Evolutionary conservation across 2,888 invertebrate species (phyloP).

Genomic region (Rhyacophila evoluta): DNA sequence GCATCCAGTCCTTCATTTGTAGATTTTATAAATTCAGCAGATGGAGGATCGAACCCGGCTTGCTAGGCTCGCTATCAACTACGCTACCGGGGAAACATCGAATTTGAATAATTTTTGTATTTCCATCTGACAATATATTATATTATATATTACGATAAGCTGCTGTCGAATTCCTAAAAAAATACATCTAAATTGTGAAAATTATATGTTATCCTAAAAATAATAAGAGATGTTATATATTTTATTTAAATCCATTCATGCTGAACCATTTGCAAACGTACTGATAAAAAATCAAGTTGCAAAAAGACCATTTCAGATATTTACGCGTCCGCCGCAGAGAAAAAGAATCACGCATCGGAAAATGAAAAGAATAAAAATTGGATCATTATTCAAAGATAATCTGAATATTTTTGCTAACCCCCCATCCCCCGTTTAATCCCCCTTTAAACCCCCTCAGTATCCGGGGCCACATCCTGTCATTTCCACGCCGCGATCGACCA

Average conservation of each 20-base stretch:
- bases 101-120: too few relatives aligned
- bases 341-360: slow-evolving; percentile 51
- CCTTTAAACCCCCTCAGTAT: not conserved
- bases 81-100: too few relatives aligned
- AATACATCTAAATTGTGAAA: too few relatives aligned
- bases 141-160: too few relatives aligned
- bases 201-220: too few relatives aligned
- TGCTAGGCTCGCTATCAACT: too few relatives aligned
- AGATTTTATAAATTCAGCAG: too few relatives aligned
- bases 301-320: slow-evolving; percentile 8
- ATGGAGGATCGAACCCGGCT: too few relatives aligned
- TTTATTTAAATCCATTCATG: not conserved
- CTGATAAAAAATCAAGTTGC: not conserved
- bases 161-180: too few relatives aligned
- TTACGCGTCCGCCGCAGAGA: slow-evolving; percentile 9
- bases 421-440: slow-evolving; percentile 31
- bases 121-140: too few relatives aligned
- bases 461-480: slow-evolving; percentile 52
- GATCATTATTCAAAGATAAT: slow-evolving; percentile 55
- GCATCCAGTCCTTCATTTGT: too few relatives aligned
- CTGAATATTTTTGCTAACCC: slow-evolving; percentile 46
- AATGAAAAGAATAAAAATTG: slow-evolving; percentile 54
- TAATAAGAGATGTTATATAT: too few relatives aligned
- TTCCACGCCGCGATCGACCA: slow-evolving; percentile 53
- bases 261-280: not conserved